phyloP scores from a whole-genome alignment of 1,140 invertebrate species.

The Heliconius nattereri region DNA sequence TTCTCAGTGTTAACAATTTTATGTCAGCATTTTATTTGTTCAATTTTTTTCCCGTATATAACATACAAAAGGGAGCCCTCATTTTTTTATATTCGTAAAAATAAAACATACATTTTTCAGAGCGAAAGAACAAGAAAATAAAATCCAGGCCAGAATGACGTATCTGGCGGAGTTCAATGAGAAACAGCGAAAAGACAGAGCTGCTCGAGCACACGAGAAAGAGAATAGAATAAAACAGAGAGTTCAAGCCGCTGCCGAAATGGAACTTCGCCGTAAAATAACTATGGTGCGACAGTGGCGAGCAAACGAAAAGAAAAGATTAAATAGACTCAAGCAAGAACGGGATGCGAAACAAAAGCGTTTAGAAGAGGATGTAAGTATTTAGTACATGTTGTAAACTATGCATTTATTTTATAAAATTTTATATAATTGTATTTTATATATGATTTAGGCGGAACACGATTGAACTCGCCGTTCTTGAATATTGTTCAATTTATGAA shows the following conservation, averaged over 20 bases:
- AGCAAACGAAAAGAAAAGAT: constrained; percentile 66
- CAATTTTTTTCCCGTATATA: background rate
- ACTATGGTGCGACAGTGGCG: constrained; percentile 73
- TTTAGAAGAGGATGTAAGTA: constrained; percentile 59
- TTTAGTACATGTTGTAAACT: constrained; percentile 11
- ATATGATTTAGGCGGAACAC: too few species aligned
- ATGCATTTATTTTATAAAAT: constrained; percentile 1
- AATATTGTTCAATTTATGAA: too few species aligned
- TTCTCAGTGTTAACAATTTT: background rate
- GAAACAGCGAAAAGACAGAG: constrained; percentile 63
- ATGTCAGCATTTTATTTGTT: background rate
- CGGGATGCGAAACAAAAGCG: constrained; percentile 56
- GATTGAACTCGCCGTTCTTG: too few species aligned
- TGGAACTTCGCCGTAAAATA: constrained; percentile 73
- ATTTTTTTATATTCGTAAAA: background rate
- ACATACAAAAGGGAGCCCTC: too few species aligned
- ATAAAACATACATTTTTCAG: constrained; percentile 35
- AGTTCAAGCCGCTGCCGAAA: constrained; percentile 69
- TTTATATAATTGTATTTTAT: too few species aligned
- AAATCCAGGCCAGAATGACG: constrained; percentile 66
- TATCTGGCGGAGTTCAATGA: constrained; percentile 71
- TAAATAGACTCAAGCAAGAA: constrained; percentile 62
- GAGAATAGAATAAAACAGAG: constrained; percentile 70
- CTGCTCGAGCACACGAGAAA: constrained; percentile 57
- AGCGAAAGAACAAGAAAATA: constrained; percentile 71